Conservation (phyloP, 2,888 invertebrate genomes). For the Melanotus villosus region DNA sequence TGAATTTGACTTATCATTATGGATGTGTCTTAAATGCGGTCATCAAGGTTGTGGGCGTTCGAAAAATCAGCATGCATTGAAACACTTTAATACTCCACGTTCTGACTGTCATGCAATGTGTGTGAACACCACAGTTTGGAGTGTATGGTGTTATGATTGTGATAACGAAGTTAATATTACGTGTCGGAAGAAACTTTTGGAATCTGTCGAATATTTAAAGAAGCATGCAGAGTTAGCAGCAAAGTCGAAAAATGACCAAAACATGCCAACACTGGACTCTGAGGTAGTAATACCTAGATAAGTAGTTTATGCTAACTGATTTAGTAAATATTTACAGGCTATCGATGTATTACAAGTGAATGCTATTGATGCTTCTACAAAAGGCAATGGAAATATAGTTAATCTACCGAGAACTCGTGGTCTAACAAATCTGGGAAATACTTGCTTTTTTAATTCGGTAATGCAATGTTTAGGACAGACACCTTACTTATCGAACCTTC, state of each 20-base stretch:
- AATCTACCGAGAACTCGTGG: constrained; percentile 79
- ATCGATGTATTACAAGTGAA: constrained; percentile 22
- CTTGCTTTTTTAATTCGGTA: constrained; percentile 97
- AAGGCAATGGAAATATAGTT: constrained; percentile 50
- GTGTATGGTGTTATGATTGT: constrained; percentile 86
- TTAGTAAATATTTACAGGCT: constrained; percentile 23
- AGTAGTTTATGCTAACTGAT: neutral
- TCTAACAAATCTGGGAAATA: constrained; percentile 92
- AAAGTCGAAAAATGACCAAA: constrained; percentile 20
- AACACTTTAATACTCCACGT: constrained; percentile 82
- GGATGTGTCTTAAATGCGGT: constrained; percentile 89
- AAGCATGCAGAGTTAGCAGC: constrained; percentile 68
- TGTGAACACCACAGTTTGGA: constrained; percentile 80
- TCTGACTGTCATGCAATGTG: constrained; percentile 84
- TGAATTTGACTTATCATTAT: constrained; percentile 72
- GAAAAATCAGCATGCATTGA: constrained; percentile 79
- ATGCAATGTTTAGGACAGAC: constrained; percentile 94
- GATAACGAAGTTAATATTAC: constrained; percentile 77
- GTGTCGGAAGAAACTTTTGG: constrained; percentile 77
- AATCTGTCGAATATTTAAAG: constrained; percentile 82
- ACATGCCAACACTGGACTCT: constrained; percentile 29
- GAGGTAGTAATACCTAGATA: constrained; percentile 43
- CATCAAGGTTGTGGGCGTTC: constrained; percentile 81
- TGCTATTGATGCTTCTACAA: neutral
- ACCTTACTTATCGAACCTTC: constrained; percentile 78